phyloP scores from a whole-genome alignment of 2,888 invertebrate genomes.

The Athripsodes cinereus region DNA sequence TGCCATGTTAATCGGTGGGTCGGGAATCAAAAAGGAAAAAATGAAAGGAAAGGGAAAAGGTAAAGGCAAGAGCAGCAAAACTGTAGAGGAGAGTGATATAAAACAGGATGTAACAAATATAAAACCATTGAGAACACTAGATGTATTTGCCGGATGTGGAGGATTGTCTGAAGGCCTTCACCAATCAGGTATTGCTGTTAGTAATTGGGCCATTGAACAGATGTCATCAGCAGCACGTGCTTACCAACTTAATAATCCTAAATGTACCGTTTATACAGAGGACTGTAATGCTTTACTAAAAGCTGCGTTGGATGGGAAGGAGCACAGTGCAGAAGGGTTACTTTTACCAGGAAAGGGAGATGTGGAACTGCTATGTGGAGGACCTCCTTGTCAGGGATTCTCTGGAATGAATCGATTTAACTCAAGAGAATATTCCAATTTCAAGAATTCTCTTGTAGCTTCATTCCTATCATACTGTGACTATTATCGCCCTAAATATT shows the following conservation, averaged over 20 bases:
- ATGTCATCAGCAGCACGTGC: conserved; percentile 73
- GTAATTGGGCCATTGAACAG: conserved; percentile 78
- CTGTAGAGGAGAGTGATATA: conserved; percentile 29
- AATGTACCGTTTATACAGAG: conserved; percentile 69
- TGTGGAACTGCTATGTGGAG: conserved; percentile 78
- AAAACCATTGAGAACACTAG: conserved; percentile 59
- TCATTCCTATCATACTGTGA: conserved; percentile 81
- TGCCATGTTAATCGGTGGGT: conserved; percentile 53
- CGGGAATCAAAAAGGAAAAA: conserved; percentile 43
- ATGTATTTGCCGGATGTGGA: conserved; percentile 84
- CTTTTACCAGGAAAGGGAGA: conserved; percentile 69
- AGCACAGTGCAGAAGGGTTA: conserved; percentile 45
- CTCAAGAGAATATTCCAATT: conserved; percentile 74
- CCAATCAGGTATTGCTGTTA: conserved; percentile 61
- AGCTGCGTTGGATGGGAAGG: conserved; percentile 58
- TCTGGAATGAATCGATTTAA: conserved; percentile 87
- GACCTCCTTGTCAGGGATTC: conserved; percentile 87
- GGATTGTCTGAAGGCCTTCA: conserved; percentile 72
- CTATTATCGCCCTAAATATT: conserved; percentile 76
- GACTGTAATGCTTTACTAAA: conserved; percentile 72
- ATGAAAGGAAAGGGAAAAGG: conserved; percentile 63
- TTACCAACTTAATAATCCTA: conserved; percentile 68
- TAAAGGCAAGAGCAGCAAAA: conserved; percentile 55
- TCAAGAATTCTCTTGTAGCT: conserved; percentile 79
- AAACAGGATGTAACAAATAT: conserved; percentile 35